Evolutionary conservation across 2,113 vertebrate genomes (phyloP).

Genomic region (Phalacrocorax pelagicus): DNA sequence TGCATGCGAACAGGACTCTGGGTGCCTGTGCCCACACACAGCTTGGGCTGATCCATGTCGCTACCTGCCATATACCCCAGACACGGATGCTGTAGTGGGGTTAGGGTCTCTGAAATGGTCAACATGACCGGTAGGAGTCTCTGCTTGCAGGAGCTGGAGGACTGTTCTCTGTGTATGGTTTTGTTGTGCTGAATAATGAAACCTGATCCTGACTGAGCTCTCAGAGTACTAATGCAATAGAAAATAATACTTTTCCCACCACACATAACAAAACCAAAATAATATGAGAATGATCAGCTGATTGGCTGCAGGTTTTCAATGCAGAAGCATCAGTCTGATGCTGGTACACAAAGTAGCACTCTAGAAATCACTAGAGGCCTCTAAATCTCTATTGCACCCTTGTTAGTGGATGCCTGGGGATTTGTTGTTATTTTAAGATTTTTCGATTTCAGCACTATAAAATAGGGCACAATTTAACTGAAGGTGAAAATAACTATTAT

Average conservation of each 20-base stretch:
- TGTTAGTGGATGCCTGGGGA: slow-evolving; percentile 35
- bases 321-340: neutral
- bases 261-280: neutral
- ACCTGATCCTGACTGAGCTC: neutral
- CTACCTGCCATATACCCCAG: neutral
- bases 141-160: neutral
- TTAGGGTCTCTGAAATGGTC: neutral
- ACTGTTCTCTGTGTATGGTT: neutral
- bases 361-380: slow-evolving; percentile 31
- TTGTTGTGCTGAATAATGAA: neutral
- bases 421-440: slow-evolving; percentile 55
- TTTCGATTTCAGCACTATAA: slow-evolving; percentile 40
- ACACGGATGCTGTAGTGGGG: accelerated
- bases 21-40: neutral
- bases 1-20: neutral
- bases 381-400: slow-evolving; percentile 28
- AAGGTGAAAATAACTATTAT: slow-evolving; percentile 28
- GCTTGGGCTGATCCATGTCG: neutral
- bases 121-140: accelerated
- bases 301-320: neutral
- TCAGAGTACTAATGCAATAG: neutral
- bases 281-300: neutral
- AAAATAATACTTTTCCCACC: neutral
- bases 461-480: slow-evolving; percentile 41
- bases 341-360: neutral